Base-by-base conservation (phyloP, 2,797 vertebrate species). In the Cottoperca gobio region DNA sequence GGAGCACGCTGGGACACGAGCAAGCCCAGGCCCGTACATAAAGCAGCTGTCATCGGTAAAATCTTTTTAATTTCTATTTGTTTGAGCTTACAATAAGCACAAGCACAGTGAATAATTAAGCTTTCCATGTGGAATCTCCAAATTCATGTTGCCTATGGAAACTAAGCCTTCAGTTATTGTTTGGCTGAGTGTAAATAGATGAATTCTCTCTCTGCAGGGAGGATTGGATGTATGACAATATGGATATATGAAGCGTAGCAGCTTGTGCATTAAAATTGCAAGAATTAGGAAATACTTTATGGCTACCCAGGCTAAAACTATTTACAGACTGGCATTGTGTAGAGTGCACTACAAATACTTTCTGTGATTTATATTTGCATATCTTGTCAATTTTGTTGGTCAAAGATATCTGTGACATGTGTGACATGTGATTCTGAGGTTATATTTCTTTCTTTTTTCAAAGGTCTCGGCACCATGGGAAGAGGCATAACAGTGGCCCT, bases 401-500 rank as follows among this genome's bases (percentile, higher is more conserved):
- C 3, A 59, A 43, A 64, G 31, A 79, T 72, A 40, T 76, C 42
- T 62, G 0, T 74, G 45, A 10, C 48, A 19, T 55, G 31, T 55
- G 26, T 49, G 5, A 35, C 7, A 50, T 28, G 4, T 48, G n/a
- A 54, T 53, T 57, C 8, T 57, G 33, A 53, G 10, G 11, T 26
- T 23, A 13, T 46, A 24, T 78, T 35, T n/a, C n/a, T n/a, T n/a
- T n/a, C n/a, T n/a, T n/a, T n/a, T n/a, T n/a, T n/a, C n/a, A 9
- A 74, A 99, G 97, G 97, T 71, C 93, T 99, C 72, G 97, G 97
- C 79, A 99, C 97, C 28, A 99, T 99, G 97, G 97, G 97, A 19
- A 94, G 88, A 87, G 97, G 97, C 35, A 99, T 99, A 31, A 84
- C 92, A 2, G 92, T 95, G 70, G 95, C 93, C 70, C 94, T 99